Conservation (phyloP, 2,113 vertebrate species). For the Conger conger region DNA sequence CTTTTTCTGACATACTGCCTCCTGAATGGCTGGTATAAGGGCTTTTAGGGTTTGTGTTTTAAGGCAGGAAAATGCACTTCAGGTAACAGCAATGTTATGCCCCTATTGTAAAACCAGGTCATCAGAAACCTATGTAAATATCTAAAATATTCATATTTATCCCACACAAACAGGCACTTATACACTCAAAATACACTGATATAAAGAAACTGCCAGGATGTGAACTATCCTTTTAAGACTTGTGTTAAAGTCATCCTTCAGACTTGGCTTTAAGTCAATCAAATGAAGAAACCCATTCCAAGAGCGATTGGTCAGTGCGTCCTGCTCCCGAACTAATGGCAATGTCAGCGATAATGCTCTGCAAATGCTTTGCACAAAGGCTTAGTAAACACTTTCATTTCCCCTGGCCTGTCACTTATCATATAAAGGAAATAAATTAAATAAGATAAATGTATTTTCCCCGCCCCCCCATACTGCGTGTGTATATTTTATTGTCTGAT, state of each 20-base stretch:
- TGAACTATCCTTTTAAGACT: neutral
- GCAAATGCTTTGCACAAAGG: slow-evolving; percentile 33
- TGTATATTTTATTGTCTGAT: too few relatives aligned
- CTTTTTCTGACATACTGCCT: too few relatives aligned
- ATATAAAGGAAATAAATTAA: slow-evolving; percentile 37
- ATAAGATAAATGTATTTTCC: slow-evolving; percentile 52
- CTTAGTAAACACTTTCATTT: slow-evolving; percentile 54
- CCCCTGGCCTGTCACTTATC: slow-evolving; percentile 50
- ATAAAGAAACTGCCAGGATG: too few relatives aligned
- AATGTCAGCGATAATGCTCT: slow-evolving; percentile 33
- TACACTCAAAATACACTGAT: too few relatives aligned
- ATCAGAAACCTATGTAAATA: too few relatives aligned
- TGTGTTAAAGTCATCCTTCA: neutral
- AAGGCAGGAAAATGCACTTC: too few relatives aligned
- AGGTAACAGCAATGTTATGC: too few relatives aligned
- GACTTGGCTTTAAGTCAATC: neutral
- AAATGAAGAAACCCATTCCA: neutral
- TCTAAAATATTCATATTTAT: too few relatives aligned
- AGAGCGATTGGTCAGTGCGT: neutral
- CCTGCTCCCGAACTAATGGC: slow-evolving; percentile 33
- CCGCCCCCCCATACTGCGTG: slow-evolving; percentile 41
- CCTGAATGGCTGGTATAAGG: too few relatives aligned
- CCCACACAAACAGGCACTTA: too few relatives aligned
- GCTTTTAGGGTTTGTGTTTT: too few relatives aligned
- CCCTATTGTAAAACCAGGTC: too few relatives aligned